A percentile compares a stretch with the other conserved stretches of the same genome.
Evolutionary conservation across 2,888 invertebrate species (phyloP).

Genomic region (Ametastegia equiseti): DNA sequence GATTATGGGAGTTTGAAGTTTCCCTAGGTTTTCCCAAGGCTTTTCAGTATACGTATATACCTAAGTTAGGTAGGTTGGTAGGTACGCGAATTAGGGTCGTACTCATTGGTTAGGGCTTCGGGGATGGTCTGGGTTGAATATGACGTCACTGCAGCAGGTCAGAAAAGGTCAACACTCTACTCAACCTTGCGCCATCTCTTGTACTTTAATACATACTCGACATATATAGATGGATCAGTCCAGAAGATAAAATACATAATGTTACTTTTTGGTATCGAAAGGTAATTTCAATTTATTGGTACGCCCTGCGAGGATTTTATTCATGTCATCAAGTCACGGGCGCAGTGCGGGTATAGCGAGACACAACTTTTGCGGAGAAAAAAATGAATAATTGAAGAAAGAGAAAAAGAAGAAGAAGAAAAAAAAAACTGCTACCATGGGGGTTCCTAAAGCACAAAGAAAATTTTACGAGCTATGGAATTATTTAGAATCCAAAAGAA

Average conservation of each 20-base stretch:
- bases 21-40: slow-evolving; percentile 23
- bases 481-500: slow-evolving; percentile 5
- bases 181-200: background rate
- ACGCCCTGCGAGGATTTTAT: background rate
- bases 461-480: slow-evolving; percentile 14
- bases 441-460: background rate
- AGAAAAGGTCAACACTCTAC: slow-evolving; percentile 2
- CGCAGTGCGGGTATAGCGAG: background rate
- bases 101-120: background rate
- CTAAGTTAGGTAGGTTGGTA: too few species aligned
- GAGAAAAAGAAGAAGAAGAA: background rate
- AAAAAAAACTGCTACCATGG: background rate
- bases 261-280: background rate
- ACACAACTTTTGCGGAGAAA: background rate
- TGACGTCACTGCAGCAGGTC: background rate
- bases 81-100: background rate
- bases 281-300: background rate
- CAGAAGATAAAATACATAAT: background rate
- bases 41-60: slow-evolving; percentile 1
- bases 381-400: background rate
- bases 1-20: slow-evolving; percentile 25
- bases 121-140: background rate
- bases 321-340: background rate
- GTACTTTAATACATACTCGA: background rate
- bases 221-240: background rate